Evolutionary conservation across 2,797 vertebrate genomes (phyloP).

Genomic region (Antrozous pallidus): DNA sequence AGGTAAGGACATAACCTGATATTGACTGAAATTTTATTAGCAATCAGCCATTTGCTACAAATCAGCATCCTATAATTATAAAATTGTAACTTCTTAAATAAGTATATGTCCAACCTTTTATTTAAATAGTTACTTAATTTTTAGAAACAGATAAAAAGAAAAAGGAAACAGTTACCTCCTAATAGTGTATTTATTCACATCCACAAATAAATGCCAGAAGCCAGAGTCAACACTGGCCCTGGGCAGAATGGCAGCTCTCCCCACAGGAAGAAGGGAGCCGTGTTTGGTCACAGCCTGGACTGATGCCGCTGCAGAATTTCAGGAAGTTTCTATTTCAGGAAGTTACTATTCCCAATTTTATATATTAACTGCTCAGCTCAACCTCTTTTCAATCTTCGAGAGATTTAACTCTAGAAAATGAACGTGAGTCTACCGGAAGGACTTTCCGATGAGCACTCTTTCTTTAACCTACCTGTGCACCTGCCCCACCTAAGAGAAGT

Average conservation of each 20-base stretch:
- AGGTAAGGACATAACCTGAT: not conserved
- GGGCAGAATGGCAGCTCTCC: not conserved
- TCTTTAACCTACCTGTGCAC: not conserved
- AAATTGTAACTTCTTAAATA: not conserved
- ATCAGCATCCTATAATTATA: not conserved
- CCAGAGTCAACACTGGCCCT: not conserved
- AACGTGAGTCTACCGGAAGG: not conserved
- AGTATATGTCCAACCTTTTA: not conserved
- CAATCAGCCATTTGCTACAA: not conserved
- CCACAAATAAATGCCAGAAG: not conserved
- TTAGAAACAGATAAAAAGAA: not conserved
- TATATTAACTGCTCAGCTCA: not conserved
- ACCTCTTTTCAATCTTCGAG: constrained; percentile 1
- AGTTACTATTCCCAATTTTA: constrained; percentile 25
- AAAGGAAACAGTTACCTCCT: not conserved
- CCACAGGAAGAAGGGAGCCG: not conserved
- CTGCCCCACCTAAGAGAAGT: not conserved
- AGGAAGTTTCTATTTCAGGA: not conserved
- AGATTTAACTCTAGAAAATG: not conserved
- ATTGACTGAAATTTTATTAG: not conserved
- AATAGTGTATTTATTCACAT: not conserved
- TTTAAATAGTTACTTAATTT: constrained; percentile 16
- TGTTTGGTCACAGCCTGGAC: not conserved
- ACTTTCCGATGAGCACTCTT: not conserved
- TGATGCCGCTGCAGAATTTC: not conserved